A percentile compares a stretch with the other conserved stretches of the same genome.
Evolutionary conservation across 1,140 invertebrate genomes (phyloP).

Genomic region (Lordiphosa mommai): DNA sequence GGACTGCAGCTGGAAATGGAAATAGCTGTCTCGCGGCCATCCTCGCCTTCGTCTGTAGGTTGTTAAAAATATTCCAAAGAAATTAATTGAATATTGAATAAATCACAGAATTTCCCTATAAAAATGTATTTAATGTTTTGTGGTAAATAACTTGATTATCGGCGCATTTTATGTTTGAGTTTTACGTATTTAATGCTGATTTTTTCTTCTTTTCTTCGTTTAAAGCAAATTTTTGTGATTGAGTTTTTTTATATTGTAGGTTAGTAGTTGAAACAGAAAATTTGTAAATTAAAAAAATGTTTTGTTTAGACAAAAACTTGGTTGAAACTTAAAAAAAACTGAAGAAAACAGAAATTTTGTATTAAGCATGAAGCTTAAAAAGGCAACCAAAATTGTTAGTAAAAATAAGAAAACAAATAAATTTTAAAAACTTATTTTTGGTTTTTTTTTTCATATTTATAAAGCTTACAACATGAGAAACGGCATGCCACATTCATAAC

Average conservation of each 20-base stretch:
- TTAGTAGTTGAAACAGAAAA: conserved; percentile 67
- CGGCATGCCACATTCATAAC: conserved; percentile 53
- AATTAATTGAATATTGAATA: conserved; percentile 17
- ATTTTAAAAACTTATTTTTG: conserved; percentile 14
- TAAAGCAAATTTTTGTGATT: conserved; percentile 64
- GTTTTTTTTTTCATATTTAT: conserved; percentile 14
- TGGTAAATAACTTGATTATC: conserved; percentile 25
- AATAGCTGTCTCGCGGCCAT: conserved; percentile 75
- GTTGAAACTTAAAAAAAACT: conserved; percentile 15
- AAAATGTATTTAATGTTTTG: neutral
- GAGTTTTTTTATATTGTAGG: conserved; percentile 41
- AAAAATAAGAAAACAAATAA: conserved; percentile 34
- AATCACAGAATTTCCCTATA: neutral
- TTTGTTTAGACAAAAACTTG: conserved; percentile 25
- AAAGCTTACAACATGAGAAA: conserved; percentile 55
- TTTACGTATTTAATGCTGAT: conserved; percentile 39
- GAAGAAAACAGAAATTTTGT: conserved; percentile 20
- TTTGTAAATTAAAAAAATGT: conserved; percentile 19
- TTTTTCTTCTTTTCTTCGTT: conserved; percentile 29
- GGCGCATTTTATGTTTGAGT: conserved; percentile 53
- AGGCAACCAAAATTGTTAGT: conserved; percentile 64
- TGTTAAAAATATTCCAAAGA: conserved; percentile 44
- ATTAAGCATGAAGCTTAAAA: conserved; percentile 71
- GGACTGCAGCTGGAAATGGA: conserved; percentile 79
- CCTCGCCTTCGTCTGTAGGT: conserved; percentile 72